Conservation (phyloP, 2,797 vertebrate species). For the Lycodopsis pacificus region DNA sequence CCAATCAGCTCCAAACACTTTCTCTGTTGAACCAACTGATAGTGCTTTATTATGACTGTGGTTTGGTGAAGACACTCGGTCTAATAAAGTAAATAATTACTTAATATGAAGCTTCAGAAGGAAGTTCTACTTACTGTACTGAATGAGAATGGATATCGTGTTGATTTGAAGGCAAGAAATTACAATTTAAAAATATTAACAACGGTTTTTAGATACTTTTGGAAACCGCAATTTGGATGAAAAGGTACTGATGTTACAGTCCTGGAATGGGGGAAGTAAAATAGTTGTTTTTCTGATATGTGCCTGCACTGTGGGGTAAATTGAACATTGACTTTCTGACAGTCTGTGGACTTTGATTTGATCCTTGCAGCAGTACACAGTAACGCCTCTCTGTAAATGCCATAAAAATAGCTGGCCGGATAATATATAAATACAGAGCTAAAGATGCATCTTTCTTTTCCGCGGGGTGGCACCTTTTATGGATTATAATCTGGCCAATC, state of each 20-base stretch:
- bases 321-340: slow-evolving; percentile 83
- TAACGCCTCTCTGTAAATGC: slow-evolving; percentile 80
- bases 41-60: slow-evolving; percentile 10
- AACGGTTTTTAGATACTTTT: background rate
- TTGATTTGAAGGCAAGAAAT: background rate
- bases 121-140: background rate
- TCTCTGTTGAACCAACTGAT: slow-evolving; percentile 26
- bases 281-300: slow-evolving; percentile 61
- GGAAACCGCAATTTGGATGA: background rate
- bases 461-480: slow-evolving; percentile 43
- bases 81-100: slow-evolving; percentile 28
- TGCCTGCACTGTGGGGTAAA: slow-evolving; percentile 55
- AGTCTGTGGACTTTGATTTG: slow-evolving; percentile 84
- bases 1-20: slow-evolving; percentile 23
- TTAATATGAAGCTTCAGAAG: slow-evolving; percentile 5
- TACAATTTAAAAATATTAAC: background rate
- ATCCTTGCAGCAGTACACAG: slow-evolving; percentile 62
- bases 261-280: background rate
- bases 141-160: background rate
- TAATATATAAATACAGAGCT: slow-evolving; percentile 76
- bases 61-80: slow-evolving; percentile 1
- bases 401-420: slow-evolving; percentile 66
- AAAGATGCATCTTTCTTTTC: slow-evolving; percentile 59
- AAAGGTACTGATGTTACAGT: background rate
- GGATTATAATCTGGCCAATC: slow-evolving; percentile 68